Conservation (phyloP, 2,888 invertebrate genomes). For the Apeira syringaria region DNA sequence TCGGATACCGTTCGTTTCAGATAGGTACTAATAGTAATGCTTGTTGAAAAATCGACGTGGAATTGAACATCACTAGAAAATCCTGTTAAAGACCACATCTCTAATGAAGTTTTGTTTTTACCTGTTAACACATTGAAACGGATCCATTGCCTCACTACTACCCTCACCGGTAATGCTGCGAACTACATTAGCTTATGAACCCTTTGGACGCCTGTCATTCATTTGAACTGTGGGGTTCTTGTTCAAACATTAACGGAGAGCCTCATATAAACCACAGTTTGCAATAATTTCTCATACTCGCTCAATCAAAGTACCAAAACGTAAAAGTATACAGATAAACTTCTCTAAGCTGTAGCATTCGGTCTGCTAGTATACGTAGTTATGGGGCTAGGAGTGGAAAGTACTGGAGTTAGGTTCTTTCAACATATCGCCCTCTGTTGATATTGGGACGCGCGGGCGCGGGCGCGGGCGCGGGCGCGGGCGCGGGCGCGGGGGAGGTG, state of each 20-base stretch:
- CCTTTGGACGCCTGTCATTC: slow-evolving; percentile 21
- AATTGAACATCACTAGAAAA: too few species aligned
- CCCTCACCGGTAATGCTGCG: slow-evolving; percentile 46
- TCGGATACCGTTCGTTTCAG: too few species aligned
- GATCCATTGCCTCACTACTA: slow-evolving; percentile 15
- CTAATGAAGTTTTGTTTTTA: too few species aligned
- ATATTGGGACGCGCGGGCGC: slow-evolving; percentile 42
- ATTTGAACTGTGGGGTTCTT: slow-evolving; percentile 11
- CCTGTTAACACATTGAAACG: too few species aligned
- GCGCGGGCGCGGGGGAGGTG: slow-evolving; percentile 34
- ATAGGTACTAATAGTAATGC: too few species aligned
- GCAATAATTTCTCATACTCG: not conserved
- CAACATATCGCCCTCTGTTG: slow-evolving; percentile 41
- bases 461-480: too few species aligned
- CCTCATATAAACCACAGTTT: not conserved
- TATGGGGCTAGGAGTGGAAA: slow-evolving; percentile 28
- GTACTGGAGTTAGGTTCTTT: slow-evolving; percentile 43
- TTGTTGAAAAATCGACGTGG: too few species aligned
- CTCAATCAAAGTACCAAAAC: not conserved
- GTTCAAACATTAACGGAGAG: not conserved
- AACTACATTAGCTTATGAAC: slow-evolving; percentile 59
- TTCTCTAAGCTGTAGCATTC: slow-evolving; percentile 3
- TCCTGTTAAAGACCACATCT: too few species aligned
- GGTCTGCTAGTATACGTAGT: slow-evolving; percentile 7
- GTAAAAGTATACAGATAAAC: not conserved